Evolutionary conservation across 2,888 invertebrate species (phyloP), one percentile per base, ranked within the genome.

Genomic region (Agriotes lineatus): DNA sequence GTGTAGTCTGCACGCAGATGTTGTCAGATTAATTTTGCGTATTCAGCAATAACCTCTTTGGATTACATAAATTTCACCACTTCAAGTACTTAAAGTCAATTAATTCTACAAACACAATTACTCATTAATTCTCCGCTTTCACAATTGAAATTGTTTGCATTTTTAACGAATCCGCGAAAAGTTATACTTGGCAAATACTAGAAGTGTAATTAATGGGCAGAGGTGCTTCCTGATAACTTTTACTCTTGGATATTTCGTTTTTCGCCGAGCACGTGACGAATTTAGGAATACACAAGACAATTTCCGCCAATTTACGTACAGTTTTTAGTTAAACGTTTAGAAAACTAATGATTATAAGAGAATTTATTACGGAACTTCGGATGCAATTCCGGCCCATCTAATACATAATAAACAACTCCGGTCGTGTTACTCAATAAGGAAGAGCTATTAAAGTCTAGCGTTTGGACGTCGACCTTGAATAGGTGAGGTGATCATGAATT

Each of bases 21-120:
- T 14, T 6, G 18, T 14, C 16, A 42, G 42, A 42, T 42, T 42
- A 16, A 16, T 42, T 37, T n/a, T 12, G 14, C 37, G n/a, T 37
- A 12, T 4, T 4, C 14, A 12, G 12, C 2, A 37, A 12, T 37
- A 37, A n/a, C 14, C 16, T 12, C 9, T 14, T 9, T 5, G 7
- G 22, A 48, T 48, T 48, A 48, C 48, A 22, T 48, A 48, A 48
- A 48, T 48, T 48, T 48, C 22, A 22, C 48, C 14, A 39, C n/a
- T 39, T 39, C 22, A 22, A 22, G 48, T 20, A 48, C 22, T 18
- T 18, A 12, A 6, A 18, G 3, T 3, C 42, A 42, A 16, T 42
- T 42, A 42, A 14, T 48, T n/a, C n/a, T 22, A 22, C 14, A 22
- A 48, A 20, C 10, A 7, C 5, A 45, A 45, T 45, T 45, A 48